These are phyloP conservation scores for Aphelinus atriplicis DNA, from an alignment of 1,140 invertebrate species.

Conservation along the genomic window DNA sequence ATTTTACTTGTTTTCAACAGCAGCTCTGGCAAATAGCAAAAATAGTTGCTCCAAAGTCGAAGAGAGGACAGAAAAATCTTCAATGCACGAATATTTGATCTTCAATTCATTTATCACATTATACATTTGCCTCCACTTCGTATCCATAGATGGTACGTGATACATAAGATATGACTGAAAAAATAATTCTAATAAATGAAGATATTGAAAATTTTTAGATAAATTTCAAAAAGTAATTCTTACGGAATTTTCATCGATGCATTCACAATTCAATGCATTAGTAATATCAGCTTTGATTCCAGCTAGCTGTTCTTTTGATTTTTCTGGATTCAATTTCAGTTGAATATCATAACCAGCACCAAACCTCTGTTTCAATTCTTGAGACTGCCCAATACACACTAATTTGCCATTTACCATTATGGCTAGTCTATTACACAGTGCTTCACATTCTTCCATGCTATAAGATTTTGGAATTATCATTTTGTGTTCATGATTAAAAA, in stretches of 20 bases:
- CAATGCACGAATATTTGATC: conserved; percentile 52
- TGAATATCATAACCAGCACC: conserved; percentile 66
- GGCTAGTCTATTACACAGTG: conserved; percentile 82
- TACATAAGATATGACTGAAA: conserved; percentile 57
- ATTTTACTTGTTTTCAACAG: conserved; percentile 9
- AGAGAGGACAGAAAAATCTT: conserved; percentile 61
- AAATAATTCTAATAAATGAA: neutral
- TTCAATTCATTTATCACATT: conserved; percentile 56
- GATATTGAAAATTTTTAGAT: neutral
- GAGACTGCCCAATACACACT: conserved; percentile 75
- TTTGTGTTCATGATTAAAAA: neutral
- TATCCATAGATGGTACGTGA: conserved; percentile 54
- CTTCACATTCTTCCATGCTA: conserved; percentile 93
- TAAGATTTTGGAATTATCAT: conserved; percentile 10
- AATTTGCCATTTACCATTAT: conserved; percentile 90
- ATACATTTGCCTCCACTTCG: conserved; percentile 62
- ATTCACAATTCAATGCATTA: conserved; percentile 50
- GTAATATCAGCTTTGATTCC: conserved; percentile 55
- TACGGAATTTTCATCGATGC: conserved; percentile 58
- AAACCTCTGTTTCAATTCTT: conserved; percentile 73
- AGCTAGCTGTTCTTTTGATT: conserved; percentile 42
- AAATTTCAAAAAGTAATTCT: too few relatives aligned
- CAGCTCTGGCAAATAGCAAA: conserved; percentile 59
- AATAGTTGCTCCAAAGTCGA: conserved; percentile 63
- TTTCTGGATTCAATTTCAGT: conserved; percentile 55